A percentile compares a stretch with the other conserved stretches of the same genome.
These are phyloP conservation scores for Erannis defoliaria DNA, from an alignment of 2,888 invertebrate genomes.

Conservation along the genomic window DNA sequence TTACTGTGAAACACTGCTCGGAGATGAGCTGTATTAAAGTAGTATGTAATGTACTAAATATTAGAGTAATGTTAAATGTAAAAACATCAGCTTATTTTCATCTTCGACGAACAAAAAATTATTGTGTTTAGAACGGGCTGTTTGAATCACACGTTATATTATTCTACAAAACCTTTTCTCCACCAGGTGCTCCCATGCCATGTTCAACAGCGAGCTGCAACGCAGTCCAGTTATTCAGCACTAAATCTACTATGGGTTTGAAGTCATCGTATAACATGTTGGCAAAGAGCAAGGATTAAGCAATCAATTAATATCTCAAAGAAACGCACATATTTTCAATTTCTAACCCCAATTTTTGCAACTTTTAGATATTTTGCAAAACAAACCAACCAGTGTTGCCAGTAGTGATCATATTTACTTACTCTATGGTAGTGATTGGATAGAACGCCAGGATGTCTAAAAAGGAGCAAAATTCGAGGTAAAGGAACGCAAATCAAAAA, in stretches of 20 bases:
- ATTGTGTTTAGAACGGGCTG: background rate
- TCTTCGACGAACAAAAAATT: background rate
- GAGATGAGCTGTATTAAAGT: no score
- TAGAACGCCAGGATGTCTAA: no score
- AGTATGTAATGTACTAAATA: no score
- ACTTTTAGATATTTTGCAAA: background rate
- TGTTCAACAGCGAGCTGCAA: conserved; percentile 90
- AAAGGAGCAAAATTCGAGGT: no score
- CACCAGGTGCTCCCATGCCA: conserved; percentile 90
- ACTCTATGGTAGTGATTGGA: no score
- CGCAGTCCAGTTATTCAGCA: conserved; percentile 91
- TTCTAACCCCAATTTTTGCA: conserved; percentile 51
- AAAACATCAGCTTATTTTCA: background rate
- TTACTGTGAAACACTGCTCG: no score
- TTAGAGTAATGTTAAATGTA: no score
- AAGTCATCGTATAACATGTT: conserved; percentile 84
- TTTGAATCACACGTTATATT: background rate
- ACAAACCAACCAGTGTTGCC: no score
- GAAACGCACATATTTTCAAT: conserved; percentile 54
- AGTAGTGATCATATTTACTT: no score
- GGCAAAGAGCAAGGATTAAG: background rate
- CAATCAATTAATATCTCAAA: background rate
- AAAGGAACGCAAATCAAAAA: no score
- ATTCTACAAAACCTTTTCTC: conserved; percentile 86
- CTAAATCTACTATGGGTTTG: conserved; percentile 87